Conservation (phyloP, 2,797 vertebrate genomes). For the Kryptolebias ocellatus region DNA sequence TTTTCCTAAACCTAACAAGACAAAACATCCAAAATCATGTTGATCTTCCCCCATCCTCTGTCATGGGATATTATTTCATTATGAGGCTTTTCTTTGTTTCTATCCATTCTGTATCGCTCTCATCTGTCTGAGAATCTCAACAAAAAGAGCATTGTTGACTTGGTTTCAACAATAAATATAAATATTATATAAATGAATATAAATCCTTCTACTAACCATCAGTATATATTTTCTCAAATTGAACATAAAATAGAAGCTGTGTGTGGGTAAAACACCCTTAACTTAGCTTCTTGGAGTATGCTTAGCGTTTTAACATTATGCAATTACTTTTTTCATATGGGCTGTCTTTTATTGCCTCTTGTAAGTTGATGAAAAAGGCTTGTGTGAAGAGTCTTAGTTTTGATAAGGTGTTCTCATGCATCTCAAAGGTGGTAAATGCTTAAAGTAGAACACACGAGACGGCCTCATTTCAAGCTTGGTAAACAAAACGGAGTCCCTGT, state of each 20-base stretch:
- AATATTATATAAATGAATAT: no score
- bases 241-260: no score
- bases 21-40: constrained; percentile 21
- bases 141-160: constrained; percentile 38
- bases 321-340: not conserved
- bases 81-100: constrained; percentile 27
- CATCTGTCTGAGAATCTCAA: constrained; percentile 39
- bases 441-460: constrained; percentile 31
- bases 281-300: not conserved
- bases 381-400: not conserved
- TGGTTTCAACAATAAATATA: not conserved
- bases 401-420: constrained; percentile 19
- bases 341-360: not conserved
- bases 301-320: not conserved
- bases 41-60: constrained; percentile 28
- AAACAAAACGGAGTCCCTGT: constrained; percentile 58
- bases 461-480: constrained; percentile 30
- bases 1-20: constrained; percentile 29
- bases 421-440: constrained; percentile 24
- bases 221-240: no score
- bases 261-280: no score
- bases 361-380: constrained; percentile 21
- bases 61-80: constrained; percentile 37
- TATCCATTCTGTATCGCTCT: constrained; percentile 30
- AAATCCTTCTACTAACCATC: no score